Evolutionary conservation across 2,888 invertebrate genomes (phyloP).

Genomic region (Epistrophella euchroma): DNA sequence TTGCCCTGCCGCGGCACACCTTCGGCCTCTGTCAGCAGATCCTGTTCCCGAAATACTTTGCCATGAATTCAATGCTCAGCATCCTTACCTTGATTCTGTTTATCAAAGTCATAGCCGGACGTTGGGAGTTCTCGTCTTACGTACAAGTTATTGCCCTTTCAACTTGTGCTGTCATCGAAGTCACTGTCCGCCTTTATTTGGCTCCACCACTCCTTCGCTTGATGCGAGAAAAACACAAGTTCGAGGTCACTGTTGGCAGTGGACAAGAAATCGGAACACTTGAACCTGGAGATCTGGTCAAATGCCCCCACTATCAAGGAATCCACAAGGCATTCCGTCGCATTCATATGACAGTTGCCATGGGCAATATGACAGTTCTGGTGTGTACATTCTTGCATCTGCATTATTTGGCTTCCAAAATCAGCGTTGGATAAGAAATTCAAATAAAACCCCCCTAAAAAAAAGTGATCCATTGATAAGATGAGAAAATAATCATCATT

Average conservation of each 20-base stretch:
- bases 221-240: slow-evolving; percentile 89
- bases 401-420: slow-evolving; percentile 86
- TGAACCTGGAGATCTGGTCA: slow-evolving; percentile 88
- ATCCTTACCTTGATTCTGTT: slow-evolving; percentile 90
- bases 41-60: slow-evolving; percentile 94
- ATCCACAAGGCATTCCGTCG: slow-evolving; percentile 90
- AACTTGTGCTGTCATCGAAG: slow-evolving; percentile 86
- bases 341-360: slow-evolving; percentile 91
- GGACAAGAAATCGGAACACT: slow-evolving; percentile 92
- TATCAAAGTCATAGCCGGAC: slow-evolving; percentile 84
- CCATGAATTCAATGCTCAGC: slow-evolving; percentile 90
- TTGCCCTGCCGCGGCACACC: slow-evolving; percentile 92
- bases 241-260: slow-evolving; percentile 90
- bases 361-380: slow-evolving; percentile 90
- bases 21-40: slow-evolving; percentile 95
- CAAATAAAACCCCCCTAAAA: slow-evolving; percentile 16
- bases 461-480: slow-evolving; percentile 15
- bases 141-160: slow-evolving; percentile 84
- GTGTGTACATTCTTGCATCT: slow-evolving; percentile 88
- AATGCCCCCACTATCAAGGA: slow-evolving; percentile 92
- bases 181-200: slow-evolving; percentile 90
- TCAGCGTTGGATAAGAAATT: slow-evolving; percentile 78
- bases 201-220: slow-evolving; percentile 90
- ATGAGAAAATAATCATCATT: slow-evolving; percentile 36
- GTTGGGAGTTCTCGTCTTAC: slow-evolving; percentile 85